Percentiles rank a stretch among this genome's conserved stretches.
These are phyloP conservation scores for Eupithecia pulchellata DNA, from an alignment of 2,888 invertebrate genomes.

Conservation along the genomic window DNA sequence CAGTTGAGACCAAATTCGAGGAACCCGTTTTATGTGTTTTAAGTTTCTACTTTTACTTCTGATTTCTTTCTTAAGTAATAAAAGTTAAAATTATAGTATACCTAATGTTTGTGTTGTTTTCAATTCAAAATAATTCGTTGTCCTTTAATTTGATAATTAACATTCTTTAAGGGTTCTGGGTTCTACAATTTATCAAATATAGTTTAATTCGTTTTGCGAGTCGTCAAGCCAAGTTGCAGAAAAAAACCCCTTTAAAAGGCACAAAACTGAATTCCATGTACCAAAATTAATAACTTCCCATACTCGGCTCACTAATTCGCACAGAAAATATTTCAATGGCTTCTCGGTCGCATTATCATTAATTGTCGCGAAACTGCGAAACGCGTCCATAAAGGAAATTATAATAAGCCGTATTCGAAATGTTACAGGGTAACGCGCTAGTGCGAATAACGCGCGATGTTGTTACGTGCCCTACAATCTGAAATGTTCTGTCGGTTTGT, in stretches of 20 bases:
- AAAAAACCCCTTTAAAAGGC: neutral
- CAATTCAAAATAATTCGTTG: neutral
- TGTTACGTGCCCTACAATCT: neutral
- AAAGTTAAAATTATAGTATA: neutral
- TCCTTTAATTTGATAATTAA: neutral
- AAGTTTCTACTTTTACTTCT: slow-evolving; percentile 1
- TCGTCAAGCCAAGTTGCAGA: neutral
- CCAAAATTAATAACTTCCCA: slow-evolving; percentile 1
- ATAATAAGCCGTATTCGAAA: neutral
- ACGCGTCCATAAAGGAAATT: slow-evolving; percentile 22
- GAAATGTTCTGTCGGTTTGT: neutral
- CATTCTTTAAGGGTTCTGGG: neutral
- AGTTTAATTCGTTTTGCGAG: neutral
- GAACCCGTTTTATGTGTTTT: neutral
- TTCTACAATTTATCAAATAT: neutral
- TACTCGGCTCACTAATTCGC: neutral
- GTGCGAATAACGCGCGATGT: neutral
- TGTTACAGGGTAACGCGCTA: neutral
- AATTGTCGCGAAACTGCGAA: slow-evolving; percentile 16
- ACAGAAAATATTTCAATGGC: slow-evolving; percentile 15
- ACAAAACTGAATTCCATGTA: neutral
- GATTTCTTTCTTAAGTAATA: neutral
- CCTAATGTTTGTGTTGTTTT: neutral
- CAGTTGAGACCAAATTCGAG: slow-evolving; percentile 8
- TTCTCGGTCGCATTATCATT: slow-evolving; percentile 19